A percentile compares a stretch with the other conserved stretches of the same genome.
Evolutionary conservation across 2,797 vertebrate genomes (phyloP).

Genomic region (Trachurus trachurus): DNA sequence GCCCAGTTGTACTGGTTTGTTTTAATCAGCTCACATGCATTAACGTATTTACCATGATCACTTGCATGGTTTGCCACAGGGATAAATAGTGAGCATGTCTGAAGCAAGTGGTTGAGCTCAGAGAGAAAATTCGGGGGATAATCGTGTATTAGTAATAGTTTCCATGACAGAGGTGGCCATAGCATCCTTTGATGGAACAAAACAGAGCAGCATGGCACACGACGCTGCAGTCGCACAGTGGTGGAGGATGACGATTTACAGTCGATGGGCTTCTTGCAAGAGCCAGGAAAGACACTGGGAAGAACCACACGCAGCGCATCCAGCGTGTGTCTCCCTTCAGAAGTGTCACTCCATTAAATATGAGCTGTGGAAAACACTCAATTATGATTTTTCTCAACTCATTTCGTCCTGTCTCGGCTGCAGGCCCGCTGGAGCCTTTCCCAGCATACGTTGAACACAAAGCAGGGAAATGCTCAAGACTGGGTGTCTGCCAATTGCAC

Average conservation of each 20-base stretch:
- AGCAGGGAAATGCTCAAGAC: conserved; percentile 27
- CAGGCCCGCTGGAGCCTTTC: conserved; percentile 13
- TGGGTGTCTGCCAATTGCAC: conserved; percentile 16
- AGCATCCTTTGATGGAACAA: conserved; percentile 68
- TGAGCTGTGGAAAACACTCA: conserved; percentile 55
- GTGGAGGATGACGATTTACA: conserved; percentile 47
- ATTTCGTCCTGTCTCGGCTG: conserved; percentile 17
- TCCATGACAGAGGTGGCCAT: conserved; percentile 83
- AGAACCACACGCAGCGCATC: conserved; percentile 46
- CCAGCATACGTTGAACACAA: conserved; percentile 34
- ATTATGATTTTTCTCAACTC: conserved; percentile 30
- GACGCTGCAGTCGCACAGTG: conserved; percentile 60
- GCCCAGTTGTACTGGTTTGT: conserved; percentile 48
- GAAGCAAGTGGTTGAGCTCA: conserved; percentile 67
- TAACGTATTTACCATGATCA: conserved; percentile 74
- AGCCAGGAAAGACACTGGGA: conserved; percentile 65
- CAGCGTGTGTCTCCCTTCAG: conserved; percentile 31
- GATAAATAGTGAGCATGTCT: conserved; percentile 73
- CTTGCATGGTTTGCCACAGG: conserved; percentile 71
- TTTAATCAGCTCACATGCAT: conserved; percentile 67
- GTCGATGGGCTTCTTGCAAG: conserved; percentile 44
- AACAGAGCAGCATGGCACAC: conserved; percentile 66
- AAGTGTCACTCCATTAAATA: conserved; percentile 45
- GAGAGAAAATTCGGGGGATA: conserved; percentile 62
- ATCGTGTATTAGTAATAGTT: conserved; percentile 80